Conservation (phyloP, 2,797 vertebrate species). For the Champsocephalus gunnari region DNA sequence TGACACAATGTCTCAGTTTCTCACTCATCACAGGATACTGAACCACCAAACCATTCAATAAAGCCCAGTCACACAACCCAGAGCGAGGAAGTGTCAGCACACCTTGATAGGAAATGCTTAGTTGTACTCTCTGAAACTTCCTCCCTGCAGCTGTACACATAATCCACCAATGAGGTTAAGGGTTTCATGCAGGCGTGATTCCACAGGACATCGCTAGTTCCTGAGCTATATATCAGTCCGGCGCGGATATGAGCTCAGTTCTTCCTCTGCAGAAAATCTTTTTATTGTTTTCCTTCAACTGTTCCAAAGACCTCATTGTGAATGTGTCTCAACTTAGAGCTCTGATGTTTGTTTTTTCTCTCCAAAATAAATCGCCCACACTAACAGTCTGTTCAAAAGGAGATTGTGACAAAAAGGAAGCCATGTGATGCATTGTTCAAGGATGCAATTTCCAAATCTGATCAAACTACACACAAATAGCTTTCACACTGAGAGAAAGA, state of each 20-base stretch:
- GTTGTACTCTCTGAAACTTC: slow-evolving; percentile 70
- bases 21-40: slow-evolving; percentile 62
- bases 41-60: slow-evolving; percentile 34
- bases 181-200: slow-evolving; percentile 66
- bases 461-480: slow-evolving; percentile 30
- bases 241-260: slow-evolving; percentile 76
- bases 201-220: slow-evolving; percentile 76
- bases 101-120: slow-evolving; percentile 81
- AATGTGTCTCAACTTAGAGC: slow-evolving; percentile 37
- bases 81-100: slow-evolving; percentile 65
- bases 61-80: slow-evolving; percentile 27
- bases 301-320: slow-evolving; percentile 57
- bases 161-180: slow-evolving; percentile 65
- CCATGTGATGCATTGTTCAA: slow-evolving; percentile 25
- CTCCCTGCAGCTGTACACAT: slow-evolving; percentile 67
- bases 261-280: slow-evolving; percentile 66
- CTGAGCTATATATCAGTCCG: slow-evolving; percentile 60
- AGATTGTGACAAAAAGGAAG: slow-evolving; percentile 39
- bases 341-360: slow-evolving; percentile 37
- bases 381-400: neutral
- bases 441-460: slow-evolving; percentile 50
- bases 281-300: slow-evolving; percentile 43
- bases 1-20: slow-evolving; percentile 27
- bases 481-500: slow-evolving; percentile 18
- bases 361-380: neutral